Conservation (phyloP, 2,888 invertebrate species). For the Drosophila lutescens region DNA sequence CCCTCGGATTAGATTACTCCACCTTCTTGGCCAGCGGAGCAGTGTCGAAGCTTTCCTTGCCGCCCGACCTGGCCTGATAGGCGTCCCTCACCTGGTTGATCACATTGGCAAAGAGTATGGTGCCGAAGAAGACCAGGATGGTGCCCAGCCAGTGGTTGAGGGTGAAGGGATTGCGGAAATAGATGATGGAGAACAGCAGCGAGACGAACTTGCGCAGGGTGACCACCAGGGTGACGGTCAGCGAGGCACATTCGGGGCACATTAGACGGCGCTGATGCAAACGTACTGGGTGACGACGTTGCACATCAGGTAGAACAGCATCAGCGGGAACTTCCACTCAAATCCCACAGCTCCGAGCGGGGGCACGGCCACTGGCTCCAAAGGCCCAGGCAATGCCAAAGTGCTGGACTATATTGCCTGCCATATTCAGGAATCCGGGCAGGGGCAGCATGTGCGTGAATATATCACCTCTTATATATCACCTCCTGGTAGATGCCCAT, state of each 20-base stretch:
- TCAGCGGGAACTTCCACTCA: conserved; percentile 87
- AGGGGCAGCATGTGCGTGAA: conserved; percentile 95
- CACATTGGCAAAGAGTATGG: too few species aligned
- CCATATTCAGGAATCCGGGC: conserved; percentile 93
- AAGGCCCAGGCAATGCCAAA: conserved; percentile 89
- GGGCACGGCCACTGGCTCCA: conserved; percentile 84
- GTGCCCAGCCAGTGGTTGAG: too few species aligned
- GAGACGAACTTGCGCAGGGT: too few species aligned
- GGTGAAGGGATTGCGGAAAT: too few species aligned
- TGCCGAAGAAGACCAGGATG: too few species aligned
- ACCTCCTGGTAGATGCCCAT: conserved; percentile 98
- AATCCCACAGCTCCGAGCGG: conserved; percentile 87
- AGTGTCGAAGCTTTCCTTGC: conserved; percentile 19
- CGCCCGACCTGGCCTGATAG: conserved; percentile 31
- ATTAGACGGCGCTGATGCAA: too few species aligned
- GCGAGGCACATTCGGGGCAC: too few species aligned
- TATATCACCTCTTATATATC: conserved; percentile 90
- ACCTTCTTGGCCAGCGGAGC: conserved; percentile 36
- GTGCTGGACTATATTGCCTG: conserved; percentile 91
- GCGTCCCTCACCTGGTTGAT: too few species aligned
- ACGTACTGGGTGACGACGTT: too few species aligned
- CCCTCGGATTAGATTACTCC: conserved; percentile 25
- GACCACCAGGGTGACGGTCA: too few species aligned
- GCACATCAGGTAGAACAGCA: conserved; percentile 91
- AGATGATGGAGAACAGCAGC: too few species aligned